Base-by-base conservation (phyloP, 2,888 invertebrate species). In the Ennomos erosarius region DNA sequence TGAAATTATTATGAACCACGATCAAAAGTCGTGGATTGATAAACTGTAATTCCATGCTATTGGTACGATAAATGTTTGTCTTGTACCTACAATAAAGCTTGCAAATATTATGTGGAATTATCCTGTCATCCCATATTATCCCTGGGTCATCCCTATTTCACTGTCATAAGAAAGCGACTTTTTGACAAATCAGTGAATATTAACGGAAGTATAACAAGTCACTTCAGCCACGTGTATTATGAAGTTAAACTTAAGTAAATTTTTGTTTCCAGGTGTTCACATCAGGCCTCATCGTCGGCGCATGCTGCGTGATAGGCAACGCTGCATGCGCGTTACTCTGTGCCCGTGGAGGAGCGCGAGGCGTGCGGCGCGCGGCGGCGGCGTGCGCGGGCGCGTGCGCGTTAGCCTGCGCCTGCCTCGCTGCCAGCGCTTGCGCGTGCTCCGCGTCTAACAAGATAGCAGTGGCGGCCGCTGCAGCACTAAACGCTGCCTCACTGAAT, bases 401-500 rank as follows among this genome's bases (percentile, higher is more conserved):
- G 0, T 62, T 82, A 0, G 91, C 91, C 1, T 85, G 87, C 64
- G 85, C 77, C 0, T 78, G 77, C 26, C 76, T 91, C 1, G 90
- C 90, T 0, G 85, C 87, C 0, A 83, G 82, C 45, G 90, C 87
- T 0, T 90, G 91, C 65, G 77, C 84, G 0, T 90, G 90, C 65
- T 71, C 81, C 0, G 67, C 71, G 0, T 79, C 81, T 1, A 82
- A 79, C 35, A 81, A 78, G 59, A 66, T 82, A 9, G 90, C 89
- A 0, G 90, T 91, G 0, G 90, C 88, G 0, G 87, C 90, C 0
- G 90, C 89, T 0, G 89, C 91, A 10, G 86, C 83, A 10, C 61
- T 92, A 0, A 91, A 87, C 40, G 90, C 91, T 0, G 90, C 91
- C 0, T 91, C 91, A 0, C 59, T 91, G 1, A 92, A 91, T 8